Evolutionary conservation across 2,888 invertebrate species (phyloP).

Genomic region (Eledone cirrhosa): DNA sequence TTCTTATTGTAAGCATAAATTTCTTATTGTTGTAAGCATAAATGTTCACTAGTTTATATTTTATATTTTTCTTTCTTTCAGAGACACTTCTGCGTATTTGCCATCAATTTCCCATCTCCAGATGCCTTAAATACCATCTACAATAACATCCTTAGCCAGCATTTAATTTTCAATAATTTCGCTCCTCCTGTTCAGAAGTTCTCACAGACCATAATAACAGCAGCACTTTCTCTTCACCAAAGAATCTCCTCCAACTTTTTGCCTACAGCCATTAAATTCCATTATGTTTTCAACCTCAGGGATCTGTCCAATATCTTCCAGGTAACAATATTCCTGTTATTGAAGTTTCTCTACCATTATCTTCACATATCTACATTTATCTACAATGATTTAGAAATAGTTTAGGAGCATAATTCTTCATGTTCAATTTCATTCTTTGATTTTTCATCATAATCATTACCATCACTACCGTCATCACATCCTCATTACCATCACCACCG

Average conservation of each 20-base stretch:
- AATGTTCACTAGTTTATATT: neutral
- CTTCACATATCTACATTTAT: too few relatives aligned
- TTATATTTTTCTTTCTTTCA: slow-evolving; percentile 42
- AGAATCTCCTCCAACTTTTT: slow-evolving; percentile 87
- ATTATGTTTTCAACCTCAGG: slow-evolving; percentile 93
- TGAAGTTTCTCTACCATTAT: too few relatives aligned
- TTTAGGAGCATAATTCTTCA: too few relatives aligned
- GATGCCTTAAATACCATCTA: slow-evolving; percentile 90
- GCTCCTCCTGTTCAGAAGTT: slow-evolving; percentile 76
- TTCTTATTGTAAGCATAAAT: too few relatives aligned
- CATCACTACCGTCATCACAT: too few relatives aligned
- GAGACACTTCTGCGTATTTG: slow-evolving; percentile 69
- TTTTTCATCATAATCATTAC: too few relatives aligned
- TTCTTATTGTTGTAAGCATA: too few relatives aligned
- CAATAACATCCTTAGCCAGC: slow-evolving; percentile 77
- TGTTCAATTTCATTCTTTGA: too few relatives aligned
- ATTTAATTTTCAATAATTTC: slow-evolving; percentile 79
- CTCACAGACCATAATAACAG: slow-evolving; percentile 79
- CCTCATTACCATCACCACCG: too few relatives aligned
- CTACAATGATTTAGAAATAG: too few relatives aligned
- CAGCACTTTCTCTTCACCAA: slow-evolving; percentile 85
- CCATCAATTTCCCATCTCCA: slow-evolving; percentile 79
- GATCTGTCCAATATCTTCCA: slow-evolving; percentile 96
- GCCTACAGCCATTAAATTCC: slow-evolving; percentile 95
- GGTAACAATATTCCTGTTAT: slow-evolving; percentile 69